Percentiles rank a stretch among this genome's conserved stretches.
phyloP scores from a whole-genome alignment of 2,113 vertebrate genomes.

The Saguinus imperator region DNA sequence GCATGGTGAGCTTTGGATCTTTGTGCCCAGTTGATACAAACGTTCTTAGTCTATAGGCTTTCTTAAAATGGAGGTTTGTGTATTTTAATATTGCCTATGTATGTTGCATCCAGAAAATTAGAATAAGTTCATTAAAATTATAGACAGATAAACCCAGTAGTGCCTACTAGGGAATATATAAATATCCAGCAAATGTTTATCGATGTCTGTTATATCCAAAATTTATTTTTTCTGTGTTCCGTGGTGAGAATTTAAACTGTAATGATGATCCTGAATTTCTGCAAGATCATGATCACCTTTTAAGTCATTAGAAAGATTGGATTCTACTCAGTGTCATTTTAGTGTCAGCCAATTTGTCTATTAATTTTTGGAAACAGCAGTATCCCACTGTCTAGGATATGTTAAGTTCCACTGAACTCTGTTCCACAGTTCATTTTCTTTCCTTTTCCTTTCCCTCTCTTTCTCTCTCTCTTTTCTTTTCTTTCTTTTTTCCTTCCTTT shows the following conservation, averaged over 20 bases:
- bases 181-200: slow-evolving; percentile 12
- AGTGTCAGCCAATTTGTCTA: background rate
- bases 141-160: background rate
- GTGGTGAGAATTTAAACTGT: background rate
- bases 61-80: background rate
- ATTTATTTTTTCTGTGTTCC: background rate
- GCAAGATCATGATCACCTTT: background rate
- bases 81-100: slow-evolving; percentile 17
- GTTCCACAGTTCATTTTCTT: background rate
- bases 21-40: background rate
- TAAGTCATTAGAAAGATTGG: slow-evolving; percentile 2
- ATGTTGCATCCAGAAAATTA: background rate
- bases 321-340: background rate
- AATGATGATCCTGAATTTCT: background rate
- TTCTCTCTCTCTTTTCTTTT: too few species aligned
- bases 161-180: background rate
- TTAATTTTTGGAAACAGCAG: slow-evolving; percentile 16
- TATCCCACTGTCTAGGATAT: background rate
- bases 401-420: background rate
- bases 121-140: background rate
- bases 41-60: background rate
- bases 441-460: too few species aligned
- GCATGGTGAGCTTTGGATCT: background rate
- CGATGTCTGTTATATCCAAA: background rate
- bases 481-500: too few species aligned